phyloP scores from a whole-genome alignment of 53 echinoderm and acorn worm species.

The Glandiceps talaboti region DNA sequence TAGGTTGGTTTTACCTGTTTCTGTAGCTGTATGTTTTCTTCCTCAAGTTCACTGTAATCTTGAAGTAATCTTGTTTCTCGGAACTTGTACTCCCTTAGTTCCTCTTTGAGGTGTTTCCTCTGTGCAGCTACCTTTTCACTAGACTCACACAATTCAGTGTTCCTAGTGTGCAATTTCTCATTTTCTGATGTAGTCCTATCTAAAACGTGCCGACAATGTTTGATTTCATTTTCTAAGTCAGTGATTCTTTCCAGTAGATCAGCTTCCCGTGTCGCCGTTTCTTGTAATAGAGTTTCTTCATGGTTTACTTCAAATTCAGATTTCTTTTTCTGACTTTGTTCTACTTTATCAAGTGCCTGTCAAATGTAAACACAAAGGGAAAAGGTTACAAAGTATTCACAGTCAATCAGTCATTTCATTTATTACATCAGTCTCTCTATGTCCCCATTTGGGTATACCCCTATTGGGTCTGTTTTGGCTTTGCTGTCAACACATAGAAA shows the following conservation, averaged over 20 bases:
- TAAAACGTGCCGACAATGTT: slow-evolving; percentile 43
- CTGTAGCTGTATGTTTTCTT: slow-evolving; percentile 95
- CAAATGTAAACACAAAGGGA: no score
- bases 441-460: no score
- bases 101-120: slow-evolving; percentile 68
- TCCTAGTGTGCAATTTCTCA: slow-evolving; percentile 48
- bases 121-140: slow-evolving; percentile 53
- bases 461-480: no score
- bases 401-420: no score
- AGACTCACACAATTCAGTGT: slow-evolving; percentile 33
- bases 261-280: slow-evolving; percentile 75
- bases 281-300: slow-evolving; percentile 76
- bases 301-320: slow-evolving; percentile 63
- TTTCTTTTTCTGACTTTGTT: slow-evolving; percentile 54
- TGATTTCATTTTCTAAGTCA: slow-evolving; percentile 74
- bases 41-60: slow-evolving; percentile 96
- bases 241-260: slow-evolving; percentile 60
- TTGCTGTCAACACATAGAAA: neutral
- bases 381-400: no score
- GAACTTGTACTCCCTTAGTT: slow-evolving; percentile 71
- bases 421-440: no score
- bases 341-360: slow-evolving; percentile 76
- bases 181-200: slow-evolving; percentile 68
- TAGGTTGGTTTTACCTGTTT: slow-evolving; percentile 94
- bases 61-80: slow-evolving; percentile 73